Percentiles rank a stretch among this genome's conserved stretches.
phyloP scores from a whole-genome alignment of 2,888 invertebrate genomes.

The Halictus quadricinctus region DNA sequence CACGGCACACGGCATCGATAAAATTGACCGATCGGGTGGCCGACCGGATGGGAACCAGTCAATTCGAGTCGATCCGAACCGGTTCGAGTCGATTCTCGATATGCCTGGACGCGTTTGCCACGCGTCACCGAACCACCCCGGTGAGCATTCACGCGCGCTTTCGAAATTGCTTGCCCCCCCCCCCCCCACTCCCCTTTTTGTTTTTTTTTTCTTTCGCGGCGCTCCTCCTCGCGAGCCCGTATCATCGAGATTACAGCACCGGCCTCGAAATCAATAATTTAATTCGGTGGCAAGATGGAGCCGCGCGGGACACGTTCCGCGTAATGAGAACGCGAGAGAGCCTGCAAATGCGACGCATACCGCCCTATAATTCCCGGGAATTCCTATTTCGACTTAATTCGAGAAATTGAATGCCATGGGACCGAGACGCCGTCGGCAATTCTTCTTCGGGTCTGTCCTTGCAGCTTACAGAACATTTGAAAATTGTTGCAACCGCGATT shows the following conservation, averaged over 20 bases:
- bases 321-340: conserved; percentile 21
- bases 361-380: conserved; percentile 34
- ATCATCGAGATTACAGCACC: conserved; percentile 11
- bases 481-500: too few species aligned
- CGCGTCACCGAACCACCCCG: not conserved
- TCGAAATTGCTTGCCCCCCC: not conserved
- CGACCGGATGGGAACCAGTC: not conserved
- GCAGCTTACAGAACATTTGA: not conserved
- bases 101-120: not conserved
- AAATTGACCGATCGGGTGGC: not conserved
- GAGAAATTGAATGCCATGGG: conserved; percentile 29
- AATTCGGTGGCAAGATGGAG: conserved; percentile 28
- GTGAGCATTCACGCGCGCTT: not conserved
- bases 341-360: not conserved
- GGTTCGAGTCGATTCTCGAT: not conserved
- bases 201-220: not conserved
- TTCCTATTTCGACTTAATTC: conserved; percentile 40
- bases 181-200: too few species aligned
- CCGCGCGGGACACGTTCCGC: conserved; percentile 20
- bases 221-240: not conserved
- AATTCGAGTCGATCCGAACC: not conserved
- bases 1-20: not conserved
- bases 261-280: conserved; percentile 34
- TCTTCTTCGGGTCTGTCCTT: not conserved
- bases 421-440: too few species aligned